A percentile compares a stretch with the other conserved stretches of the same genome.
These are phyloP conservation scores for Lasioglossum marginatum DNA, from an alignment of 2,888 invertebrate genomes.

Conservation along the genomic window DNA sequence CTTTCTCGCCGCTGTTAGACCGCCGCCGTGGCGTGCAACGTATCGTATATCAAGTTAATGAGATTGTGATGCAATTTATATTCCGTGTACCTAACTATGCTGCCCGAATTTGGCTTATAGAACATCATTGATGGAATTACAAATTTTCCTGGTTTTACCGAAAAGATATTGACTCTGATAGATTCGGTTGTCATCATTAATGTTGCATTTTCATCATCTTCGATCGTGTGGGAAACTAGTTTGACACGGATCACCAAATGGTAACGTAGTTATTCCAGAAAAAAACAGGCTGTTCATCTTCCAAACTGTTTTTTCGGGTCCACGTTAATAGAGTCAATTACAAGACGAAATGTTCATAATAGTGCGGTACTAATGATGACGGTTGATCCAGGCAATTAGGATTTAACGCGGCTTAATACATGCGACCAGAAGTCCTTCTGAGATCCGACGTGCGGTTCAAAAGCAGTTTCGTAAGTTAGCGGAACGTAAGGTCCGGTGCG, in stretches of 20 bases:
- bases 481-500: slow-evolving; percentile 32
- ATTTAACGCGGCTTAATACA: slow-evolving; percentile 66
- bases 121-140: not conserved
- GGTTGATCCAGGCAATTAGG: slow-evolving; percentile 37
- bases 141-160: not conserved
- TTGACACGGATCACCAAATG: slow-evolving; percentile 21
- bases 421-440: slow-evolving; percentile 30
- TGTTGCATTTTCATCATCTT: not conserved
- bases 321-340: slow-evolving; percentile 54
- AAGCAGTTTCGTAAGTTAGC: slow-evolving; percentile 65
- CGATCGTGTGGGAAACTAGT: not conserved
- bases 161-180: not conserved
- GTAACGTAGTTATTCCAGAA: slow-evolving; percentile 59
- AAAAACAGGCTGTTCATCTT: slow-evolving; percentile 43
- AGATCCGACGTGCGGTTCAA: slow-evolving; percentile 33
- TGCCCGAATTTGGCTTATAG: not conserved
- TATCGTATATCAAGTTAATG: not conserved
- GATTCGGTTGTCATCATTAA: not conserved
- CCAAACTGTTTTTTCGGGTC: not conserved
- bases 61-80: not conserved
- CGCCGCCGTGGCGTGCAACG: not conserved
- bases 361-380: slow-evolving; percentile 55
- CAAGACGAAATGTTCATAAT: slow-evolving; percentile 57
- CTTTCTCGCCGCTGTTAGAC: not conserved
- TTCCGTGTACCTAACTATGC: not conserved